A percentile compares a stretch with the other conserved stretches of the same genome.
These are phyloP conservation scores for Hyperoodon ampullatus DNA, from an alignment of 2,113 vertebrate species.

Conservation along the genomic window DNA sequence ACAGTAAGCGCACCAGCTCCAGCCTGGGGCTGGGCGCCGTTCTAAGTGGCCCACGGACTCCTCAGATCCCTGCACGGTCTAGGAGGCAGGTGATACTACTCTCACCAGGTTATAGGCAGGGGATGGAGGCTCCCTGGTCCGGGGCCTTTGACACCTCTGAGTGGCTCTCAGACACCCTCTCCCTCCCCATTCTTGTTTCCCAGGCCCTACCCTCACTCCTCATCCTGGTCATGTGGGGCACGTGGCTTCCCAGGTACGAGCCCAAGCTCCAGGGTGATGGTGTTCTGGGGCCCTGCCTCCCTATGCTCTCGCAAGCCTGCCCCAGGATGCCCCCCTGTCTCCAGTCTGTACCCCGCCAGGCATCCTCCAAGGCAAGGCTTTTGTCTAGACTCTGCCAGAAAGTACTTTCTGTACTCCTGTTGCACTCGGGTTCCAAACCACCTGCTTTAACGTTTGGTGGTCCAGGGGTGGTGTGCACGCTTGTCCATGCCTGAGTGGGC, in stretches of 20 bases:
- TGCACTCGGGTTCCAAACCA: background rate
- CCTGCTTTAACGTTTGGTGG: background rate
- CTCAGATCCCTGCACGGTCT: background rate
- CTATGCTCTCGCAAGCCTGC: accelerated
- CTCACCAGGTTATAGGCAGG: background rate
- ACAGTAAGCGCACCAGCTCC: background rate
- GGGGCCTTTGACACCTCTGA: background rate
- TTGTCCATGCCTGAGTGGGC: background rate
- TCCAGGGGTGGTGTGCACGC: background rate
- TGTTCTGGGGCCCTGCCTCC: background rate
- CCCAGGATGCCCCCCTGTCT: background rate
- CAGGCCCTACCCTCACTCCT: no score
- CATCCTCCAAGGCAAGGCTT: background rate
- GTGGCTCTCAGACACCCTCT: background rate
- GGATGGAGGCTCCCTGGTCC: background rate
- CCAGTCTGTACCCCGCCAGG: accelerated
- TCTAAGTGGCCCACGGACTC: accelerated
- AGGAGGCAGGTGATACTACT: background rate
- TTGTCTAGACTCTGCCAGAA: background rate
- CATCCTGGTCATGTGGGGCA: accelerated
- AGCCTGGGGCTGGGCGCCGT: accelerated
- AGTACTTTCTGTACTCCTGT: background rate
- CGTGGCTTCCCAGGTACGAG: background rate
- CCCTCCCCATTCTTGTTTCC: no score
- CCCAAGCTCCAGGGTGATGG: background rate